These are phyloP conservation scores for Xenopus tropicalis DNA, from an alignment of 2,113 vertebrate genomes.

Conservation along the genomic window UCB_Xtro_10.0 CM004451.2:70148501-70149000, in stretches of 20 bases:
- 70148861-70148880: slow-evolving; percentile 74
- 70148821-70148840: slow-evolving; percentile 79
- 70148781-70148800: slow-evolving; percentile 71
- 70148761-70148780: slow-evolving; percentile 68
- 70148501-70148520: slow-evolving; percentile 84
- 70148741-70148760: slow-evolving; percentile 72
- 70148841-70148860: slow-evolving; percentile 72
- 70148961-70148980: slow-evolving; percentile 81
- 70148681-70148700: slow-evolving; percentile 73
- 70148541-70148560: slow-evolving; percentile 77
- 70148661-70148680: slow-evolving; percentile 72
- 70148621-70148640: slow-evolving; percentile 85
- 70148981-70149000: slow-evolving; percentile 72
- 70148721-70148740: slow-evolving; percentile 78
- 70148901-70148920: slow-evolving; percentile 65
- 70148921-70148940: slow-evolving; percentile 91
- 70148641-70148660: slow-evolving; percentile 86
- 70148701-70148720: slow-evolving; percentile 66
- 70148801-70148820: slow-evolving; percentile 78
- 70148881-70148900: slow-evolving; percentile 76
- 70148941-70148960: slow-evolving; percentile 77
- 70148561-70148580: slow-evolving; percentile 76
- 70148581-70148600: slow-evolving; percentile 62
- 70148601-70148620: slow-evolving; percentile 76
- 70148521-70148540: slow-evolving; percentile 78